These are phyloP conservation scores for Rhinoderma darwinii DNA, from an alignment of 2,113 vertebrate genomes.

Conservation along the genomic window DNA sequence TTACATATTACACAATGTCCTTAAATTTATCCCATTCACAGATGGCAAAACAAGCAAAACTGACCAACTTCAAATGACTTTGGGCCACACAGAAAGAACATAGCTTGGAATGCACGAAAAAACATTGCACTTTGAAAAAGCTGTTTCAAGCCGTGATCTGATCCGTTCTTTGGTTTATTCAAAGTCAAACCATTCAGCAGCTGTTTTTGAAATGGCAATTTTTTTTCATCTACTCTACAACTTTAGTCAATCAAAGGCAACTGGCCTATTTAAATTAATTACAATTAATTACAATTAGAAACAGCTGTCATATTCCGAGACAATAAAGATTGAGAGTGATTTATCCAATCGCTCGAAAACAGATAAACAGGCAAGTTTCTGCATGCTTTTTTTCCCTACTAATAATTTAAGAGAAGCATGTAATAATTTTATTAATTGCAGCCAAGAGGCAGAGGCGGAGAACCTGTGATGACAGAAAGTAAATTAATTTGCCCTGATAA, in stretches of 20 bases:
- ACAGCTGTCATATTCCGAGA: conserved; percentile 63
- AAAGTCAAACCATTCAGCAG: conserved; percentile 44
- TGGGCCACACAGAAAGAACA: conserved; percentile 43
- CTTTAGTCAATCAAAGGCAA: conserved; percentile 61
- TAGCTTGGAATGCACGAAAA: conserved; percentile 55
- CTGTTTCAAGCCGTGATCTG: not conserved
- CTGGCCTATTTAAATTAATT: conserved; percentile 55
- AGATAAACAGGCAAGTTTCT: conserved; percentile 43
- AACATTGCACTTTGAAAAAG: conserved; percentile 46
- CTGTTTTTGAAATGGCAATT: conserved; percentile 42
- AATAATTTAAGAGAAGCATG: conserved; percentile 53
- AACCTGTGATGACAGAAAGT: conserved; percentile 28
- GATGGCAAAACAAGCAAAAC: conserved; percentile 40
- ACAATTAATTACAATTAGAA: conserved; percentile 69
- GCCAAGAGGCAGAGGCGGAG: conserved; percentile 39
- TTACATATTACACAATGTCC: conserved; percentile 45
- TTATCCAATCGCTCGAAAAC: conserved; percentile 61
- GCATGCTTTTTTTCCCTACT: conserved; percentile 18
- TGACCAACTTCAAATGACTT: conserved; percentile 51
- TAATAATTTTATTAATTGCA: conserved; percentile 53
- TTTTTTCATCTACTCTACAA: conserved; percentile 52
- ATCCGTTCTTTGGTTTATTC: conserved; percentile 42
- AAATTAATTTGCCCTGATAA: conserved; percentile 56
- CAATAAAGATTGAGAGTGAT: conserved; percentile 62
- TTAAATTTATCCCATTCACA: conserved; percentile 49